Conservation (phyloP, 1,140 invertebrate genomes). For the Aradophagus sp. region DNA sequence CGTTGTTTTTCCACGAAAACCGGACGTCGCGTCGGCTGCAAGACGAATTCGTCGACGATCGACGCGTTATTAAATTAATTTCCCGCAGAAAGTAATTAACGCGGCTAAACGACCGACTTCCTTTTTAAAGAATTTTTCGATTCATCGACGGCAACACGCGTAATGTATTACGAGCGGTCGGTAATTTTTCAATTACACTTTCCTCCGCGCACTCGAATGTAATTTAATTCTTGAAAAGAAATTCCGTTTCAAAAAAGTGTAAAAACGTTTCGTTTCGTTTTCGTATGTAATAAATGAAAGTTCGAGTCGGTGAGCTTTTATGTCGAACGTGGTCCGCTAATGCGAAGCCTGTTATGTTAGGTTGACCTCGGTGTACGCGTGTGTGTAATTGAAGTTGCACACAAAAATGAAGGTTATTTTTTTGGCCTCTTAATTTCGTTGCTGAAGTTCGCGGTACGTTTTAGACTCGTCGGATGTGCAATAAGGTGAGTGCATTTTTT, state of each 20-base stretch:
- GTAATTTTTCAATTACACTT: constrained; percentile 44
- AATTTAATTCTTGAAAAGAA: constrained; percentile 30
- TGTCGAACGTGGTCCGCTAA: constrained; percentile 8
- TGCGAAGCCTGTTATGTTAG: constrained; percentile 11
- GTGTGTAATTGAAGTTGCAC: too few relatives aligned
- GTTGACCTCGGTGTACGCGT: too few relatives aligned
- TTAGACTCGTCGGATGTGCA: too few relatives aligned
- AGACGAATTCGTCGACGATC: constrained; percentile 19
- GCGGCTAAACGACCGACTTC: constrained; percentile 14
- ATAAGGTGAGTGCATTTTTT: too few relatives aligned
- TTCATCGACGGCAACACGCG: constrained; percentile 17
- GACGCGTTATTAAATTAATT: constrained; percentile 29
- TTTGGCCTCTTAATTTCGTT: too few relatives aligned
- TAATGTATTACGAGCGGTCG: constrained; percentile 14
- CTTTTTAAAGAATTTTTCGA: constrained; percentile 23
- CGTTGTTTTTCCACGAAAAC: constrained; percentile 7
- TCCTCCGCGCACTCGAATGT: constrained; percentile 20
- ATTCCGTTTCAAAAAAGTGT: constrained; percentile 29
- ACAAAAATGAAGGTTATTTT: too few relatives aligned
- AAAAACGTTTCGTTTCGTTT: constrained; percentile 37
- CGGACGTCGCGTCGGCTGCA: constrained; percentile 5
- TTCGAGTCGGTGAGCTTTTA: constrained; percentile 19
- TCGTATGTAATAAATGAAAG: constrained; percentile 30
- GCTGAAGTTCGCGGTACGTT: too few relatives aligned
- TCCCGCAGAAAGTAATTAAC: constrained; percentile 27